A percentile compares a stretch with the other conserved stretches of the same genome.
Evolutionary conservation across 2,888 invertebrate genomes (phyloP).

Genomic region (Eristalinus aeneus): DNA sequence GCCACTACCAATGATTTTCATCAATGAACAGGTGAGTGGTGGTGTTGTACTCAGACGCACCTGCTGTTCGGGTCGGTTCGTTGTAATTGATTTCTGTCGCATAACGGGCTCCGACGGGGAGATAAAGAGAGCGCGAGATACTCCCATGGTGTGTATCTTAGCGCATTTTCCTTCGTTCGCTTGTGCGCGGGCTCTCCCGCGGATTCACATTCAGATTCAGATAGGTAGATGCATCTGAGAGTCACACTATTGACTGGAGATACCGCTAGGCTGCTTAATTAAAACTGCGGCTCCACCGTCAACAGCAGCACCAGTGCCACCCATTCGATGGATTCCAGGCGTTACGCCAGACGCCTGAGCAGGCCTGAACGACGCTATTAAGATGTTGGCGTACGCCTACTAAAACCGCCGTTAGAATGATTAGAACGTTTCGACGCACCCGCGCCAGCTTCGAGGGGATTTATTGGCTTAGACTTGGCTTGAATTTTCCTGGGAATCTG

Average conservation of each 20-base stretch:
- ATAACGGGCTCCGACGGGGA: constrained; percentile 25
- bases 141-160: neutral
- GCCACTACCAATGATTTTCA: constrained; percentile 58
- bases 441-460: constrained; percentile 2
- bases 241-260: constrained; percentile 36
- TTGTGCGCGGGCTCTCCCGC: neutral
- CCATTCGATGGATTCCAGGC: neutral
- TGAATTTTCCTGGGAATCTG: constrained; percentile 37
- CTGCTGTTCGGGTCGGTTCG: constrained; percentile 45
- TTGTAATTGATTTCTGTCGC: constrained; percentile 54
- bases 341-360: constrained; percentile 29
- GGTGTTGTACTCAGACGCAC: constrained; percentile 48
- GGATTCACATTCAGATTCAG: neutral
- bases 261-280: constrained; percentile 64
- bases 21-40: constrained; percentile 66
- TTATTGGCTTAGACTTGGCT: constrained; percentile 45
- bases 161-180: constrained; percentile 9
- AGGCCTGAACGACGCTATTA: constrained; percentile 50
- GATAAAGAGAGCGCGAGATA: constrained; percentile 1
- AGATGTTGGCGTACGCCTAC: constrained; percentile 42
- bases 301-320: neutral
- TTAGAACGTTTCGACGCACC: constrained; percentile 48
- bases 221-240: neutral
- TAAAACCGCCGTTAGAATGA: constrained; percentile 53
- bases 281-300: constrained; percentile 29